Conservation (phyloP, 2,888 invertebrate genomes). For the Saturnia pavonia region DNA sequence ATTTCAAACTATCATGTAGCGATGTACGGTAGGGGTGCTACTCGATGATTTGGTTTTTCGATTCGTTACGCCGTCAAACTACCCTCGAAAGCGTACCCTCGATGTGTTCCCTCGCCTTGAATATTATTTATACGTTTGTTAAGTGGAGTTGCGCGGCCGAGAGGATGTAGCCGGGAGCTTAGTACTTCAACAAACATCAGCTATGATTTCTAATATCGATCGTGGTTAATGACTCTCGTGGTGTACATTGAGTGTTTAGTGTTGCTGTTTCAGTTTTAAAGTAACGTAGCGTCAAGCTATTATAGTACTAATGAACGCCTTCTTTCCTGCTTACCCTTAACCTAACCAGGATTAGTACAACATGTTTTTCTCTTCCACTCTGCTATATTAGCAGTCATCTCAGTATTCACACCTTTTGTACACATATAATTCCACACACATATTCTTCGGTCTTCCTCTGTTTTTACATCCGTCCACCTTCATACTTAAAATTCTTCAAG, state of each 20-base stretch:
- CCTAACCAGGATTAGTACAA: no score
- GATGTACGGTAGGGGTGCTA: conserved; percentile 78
- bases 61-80: conserved; percentile 82
- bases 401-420: no score
- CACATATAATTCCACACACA: no score
- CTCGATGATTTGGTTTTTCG: conserved; percentile 83
- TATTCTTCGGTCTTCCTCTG: no score
- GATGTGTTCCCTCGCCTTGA: conserved; percentile 80
- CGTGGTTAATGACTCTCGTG: conserved; percentile 37
- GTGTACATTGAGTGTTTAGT: conserved; percentile 3
- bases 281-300: background rate
- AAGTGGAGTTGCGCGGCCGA: conserved; percentile 75
- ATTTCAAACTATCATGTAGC: conserved; percentile 77
- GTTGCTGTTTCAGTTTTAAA: conserved; percentile 11
- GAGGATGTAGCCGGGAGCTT: conserved; percentile 75
- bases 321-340: no score
- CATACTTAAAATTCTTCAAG: no score
- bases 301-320: background rate
- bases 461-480: no score
- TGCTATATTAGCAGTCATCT: no score
- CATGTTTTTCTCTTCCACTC: no score
- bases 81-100: conserved; percentile 77
- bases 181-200: conserved; percentile 79
- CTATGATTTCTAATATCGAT: conserved; percentile 74
- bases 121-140: conserved; percentile 83